A percentile compares a stretch with the other conserved stretches of the same genome.
Conservation (phyloP, 2,113 vertebrate genomes). For the Daboia siamensis region DNA sequence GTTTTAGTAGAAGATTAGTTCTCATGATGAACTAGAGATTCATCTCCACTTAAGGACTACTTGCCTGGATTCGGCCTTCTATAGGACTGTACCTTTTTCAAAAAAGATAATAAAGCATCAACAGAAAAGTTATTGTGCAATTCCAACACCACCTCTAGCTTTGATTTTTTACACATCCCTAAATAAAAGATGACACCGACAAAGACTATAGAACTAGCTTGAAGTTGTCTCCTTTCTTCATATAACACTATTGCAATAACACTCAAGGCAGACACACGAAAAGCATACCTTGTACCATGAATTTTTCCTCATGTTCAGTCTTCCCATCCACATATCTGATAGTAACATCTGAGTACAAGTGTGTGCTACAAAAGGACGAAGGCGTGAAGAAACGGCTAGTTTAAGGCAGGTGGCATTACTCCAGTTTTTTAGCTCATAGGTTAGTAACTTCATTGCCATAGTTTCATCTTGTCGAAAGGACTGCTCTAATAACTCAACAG, state of each 20-base stretch:
- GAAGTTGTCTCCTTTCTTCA: background rate
- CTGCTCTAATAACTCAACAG: constrained; percentile 93
- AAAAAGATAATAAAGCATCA: constrained; percentile 67
- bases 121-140: constrained; percentile 60
- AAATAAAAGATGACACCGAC: constrained; percentile 21
- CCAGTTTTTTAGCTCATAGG: constrained; percentile 98
- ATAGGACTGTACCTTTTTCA: constrained; percentile 71
- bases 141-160: constrained; percentile 41
- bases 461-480: constrained; percentile 98
- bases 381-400: constrained; percentile 91
- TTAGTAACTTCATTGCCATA: constrained; percentile 98
- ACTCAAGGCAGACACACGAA: background rate
- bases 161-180: constrained; percentile 53
- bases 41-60: constrained; percentile 61
- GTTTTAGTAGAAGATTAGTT: constrained; percentile 69
- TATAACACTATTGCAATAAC: constrained; percentile 14
- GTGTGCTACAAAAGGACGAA: constrained; percentile 93
- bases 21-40: constrained; percentile 59
- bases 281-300: constrained; percentile 97
- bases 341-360: constrained; percentile 97
- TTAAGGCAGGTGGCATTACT: constrained; percentile 98
- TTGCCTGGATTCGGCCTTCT: constrained; percentile 69
- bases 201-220: constrained; percentile 22
- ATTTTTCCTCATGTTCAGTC: constrained; percentile 98
- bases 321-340: constrained; percentile 99